Percentiles rank a stretch among this genome's conserved stretches.
phyloP scores from a whole-genome alignment of 2,888 invertebrate genomes.

The Tyria jacobaeae region DNA sequence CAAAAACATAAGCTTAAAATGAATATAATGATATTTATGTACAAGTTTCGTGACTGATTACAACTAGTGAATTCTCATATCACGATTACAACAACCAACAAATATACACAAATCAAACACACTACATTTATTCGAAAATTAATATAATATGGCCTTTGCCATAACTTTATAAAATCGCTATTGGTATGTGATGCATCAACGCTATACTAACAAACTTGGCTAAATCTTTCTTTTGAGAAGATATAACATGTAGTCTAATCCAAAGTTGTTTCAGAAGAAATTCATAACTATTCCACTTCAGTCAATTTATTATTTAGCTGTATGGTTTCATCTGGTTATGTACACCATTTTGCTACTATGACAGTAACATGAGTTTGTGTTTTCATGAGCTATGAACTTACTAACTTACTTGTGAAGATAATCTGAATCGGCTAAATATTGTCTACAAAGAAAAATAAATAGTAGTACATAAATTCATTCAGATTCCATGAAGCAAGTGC shows the following conservation, averaged over 20 bases:
- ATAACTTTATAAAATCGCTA: constrained; percentile 10
- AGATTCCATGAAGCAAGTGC: too few relatives aligned
- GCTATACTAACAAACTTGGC: not conserved
- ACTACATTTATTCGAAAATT: not conserved
- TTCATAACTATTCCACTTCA: not conserved
- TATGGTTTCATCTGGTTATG: not conserved
- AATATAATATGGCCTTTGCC: constrained; percentile 1
- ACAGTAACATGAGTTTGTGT: not conserved
- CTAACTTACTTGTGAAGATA: not conserved
- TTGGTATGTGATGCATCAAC: constrained; percentile 19
- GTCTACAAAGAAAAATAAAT: not conserved
- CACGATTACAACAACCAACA: not conserved
- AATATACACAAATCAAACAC: not conserved
- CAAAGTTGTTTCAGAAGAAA: not conserved
- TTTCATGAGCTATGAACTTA: not conserved
- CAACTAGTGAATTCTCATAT: not conserved
- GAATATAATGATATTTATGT: not conserved
- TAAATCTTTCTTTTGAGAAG: not conserved
- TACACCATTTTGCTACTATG: not conserved
- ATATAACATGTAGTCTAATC: not conserved
- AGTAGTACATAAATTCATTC: not conserved
- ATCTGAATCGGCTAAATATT: not conserved
- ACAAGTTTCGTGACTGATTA: not conserved
- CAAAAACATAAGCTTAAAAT: not conserved
- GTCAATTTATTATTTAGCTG: not conserved